A percentile compares a stretch with the other conserved stretches of the same genome.
These are phyloP conservation scores for Channa maculata DNA, from an alignment of 2,113 vertebrate species.

Conservation along the genomic window DNA sequence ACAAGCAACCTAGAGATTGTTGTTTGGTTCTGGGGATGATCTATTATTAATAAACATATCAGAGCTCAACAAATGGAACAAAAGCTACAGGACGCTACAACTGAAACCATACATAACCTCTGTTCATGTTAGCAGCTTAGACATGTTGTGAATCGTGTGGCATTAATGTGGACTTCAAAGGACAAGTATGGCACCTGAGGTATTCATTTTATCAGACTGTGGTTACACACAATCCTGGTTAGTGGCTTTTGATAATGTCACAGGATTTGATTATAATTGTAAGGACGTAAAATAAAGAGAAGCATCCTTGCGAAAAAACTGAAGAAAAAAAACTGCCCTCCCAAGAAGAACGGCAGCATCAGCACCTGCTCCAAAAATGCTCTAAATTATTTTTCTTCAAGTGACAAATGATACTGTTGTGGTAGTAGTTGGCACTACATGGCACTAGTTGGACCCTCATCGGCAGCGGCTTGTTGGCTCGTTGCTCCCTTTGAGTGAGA, in stretches of 20 bases:
- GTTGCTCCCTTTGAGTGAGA: no score
- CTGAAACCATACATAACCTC: not conserved
- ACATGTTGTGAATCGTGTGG: not conserved
- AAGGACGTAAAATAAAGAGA: no score
- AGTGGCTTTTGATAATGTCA: not conserved
- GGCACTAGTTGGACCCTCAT: no score
- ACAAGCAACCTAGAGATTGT: not conserved
- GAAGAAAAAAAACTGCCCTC: no score
- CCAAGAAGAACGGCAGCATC: no score
- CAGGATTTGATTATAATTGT: no score
- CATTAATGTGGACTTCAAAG: not conserved
- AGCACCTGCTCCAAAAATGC: no score
- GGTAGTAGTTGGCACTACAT: no score
- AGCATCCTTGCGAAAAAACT: no score
- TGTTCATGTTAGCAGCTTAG: not conserved
- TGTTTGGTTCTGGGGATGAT: slow-evolving; percentile 8
- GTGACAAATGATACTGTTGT: no score
- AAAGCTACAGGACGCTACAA: slow-evolving; percentile 1
- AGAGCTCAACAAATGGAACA: slow-evolving; percentile 8
- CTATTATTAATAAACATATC: slow-evolving; percentile 21
- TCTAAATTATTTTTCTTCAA: no score
- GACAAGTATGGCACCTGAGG: not conserved
- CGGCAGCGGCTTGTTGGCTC: no score
- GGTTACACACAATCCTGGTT: not conserved
- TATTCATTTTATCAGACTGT: not conserved